Percentiles rank a stretch among this genome's conserved stretches.
These are phyloP conservation scores for Meandrina meandrites DNA, from an alignment of 92 coral and sea anemone species.

Conservation along the genomic window DNA sequence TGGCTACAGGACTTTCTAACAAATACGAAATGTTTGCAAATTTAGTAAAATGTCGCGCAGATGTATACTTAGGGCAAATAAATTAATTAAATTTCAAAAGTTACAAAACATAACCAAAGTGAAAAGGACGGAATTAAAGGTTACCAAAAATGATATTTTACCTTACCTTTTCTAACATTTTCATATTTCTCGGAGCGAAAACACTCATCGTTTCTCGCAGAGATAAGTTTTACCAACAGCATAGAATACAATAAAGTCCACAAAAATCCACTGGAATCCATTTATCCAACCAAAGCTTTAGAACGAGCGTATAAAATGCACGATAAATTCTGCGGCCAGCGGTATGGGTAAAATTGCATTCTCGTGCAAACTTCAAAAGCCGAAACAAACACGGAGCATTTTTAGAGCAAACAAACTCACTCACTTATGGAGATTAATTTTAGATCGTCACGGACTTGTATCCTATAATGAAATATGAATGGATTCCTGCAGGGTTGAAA, in stretches of 20 bases:
- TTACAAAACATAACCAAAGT: neutral
- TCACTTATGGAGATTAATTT: neutral
- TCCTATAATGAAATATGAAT: neutral
- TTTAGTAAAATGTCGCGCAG: neutral
- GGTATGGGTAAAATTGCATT: no score
- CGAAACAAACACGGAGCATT: no score
- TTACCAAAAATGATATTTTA: neutral
- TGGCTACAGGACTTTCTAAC: no score
- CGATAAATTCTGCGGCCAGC: neutral
- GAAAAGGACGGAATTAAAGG: neutral
- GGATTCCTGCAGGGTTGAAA: neutral
- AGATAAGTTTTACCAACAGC: neutral
- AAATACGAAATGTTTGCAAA: neutral
- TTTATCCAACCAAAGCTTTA: neutral
- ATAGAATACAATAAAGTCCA: neutral
- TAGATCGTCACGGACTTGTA: neutral
- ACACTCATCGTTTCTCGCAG: slow-evolving; percentile 4
- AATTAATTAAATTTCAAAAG: neutral
- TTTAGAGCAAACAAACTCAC: neutral
- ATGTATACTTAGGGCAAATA: no score
- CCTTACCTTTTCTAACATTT: slow-evolving; percentile 24
- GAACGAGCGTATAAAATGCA: neutral
- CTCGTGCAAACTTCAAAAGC: neutral
- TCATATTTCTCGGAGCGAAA: neutral
- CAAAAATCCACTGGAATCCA: neutral